Percentiles rank a stretch among this genome's conserved stretches.
Evolutionary conservation across 1,140 invertebrate species (phyloP).

Genomic region (Zophobas atratus): DNA sequence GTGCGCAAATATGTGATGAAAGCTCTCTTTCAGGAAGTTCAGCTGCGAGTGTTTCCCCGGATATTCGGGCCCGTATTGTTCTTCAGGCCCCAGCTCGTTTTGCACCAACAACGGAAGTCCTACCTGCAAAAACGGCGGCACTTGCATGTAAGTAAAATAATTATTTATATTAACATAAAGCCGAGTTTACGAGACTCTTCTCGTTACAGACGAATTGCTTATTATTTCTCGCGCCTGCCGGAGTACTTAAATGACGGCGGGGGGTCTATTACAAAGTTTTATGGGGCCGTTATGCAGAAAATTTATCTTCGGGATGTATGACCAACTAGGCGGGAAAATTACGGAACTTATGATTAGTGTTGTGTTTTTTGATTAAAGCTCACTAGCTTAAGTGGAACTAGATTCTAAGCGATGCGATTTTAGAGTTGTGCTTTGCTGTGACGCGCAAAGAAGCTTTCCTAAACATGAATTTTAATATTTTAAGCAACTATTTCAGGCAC

Average conservation of each 20-base stretch:
- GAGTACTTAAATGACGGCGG: conserved; percentile 24
- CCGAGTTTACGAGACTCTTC: conserved; percentile 26
- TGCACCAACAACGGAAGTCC: conserved; percentile 76
- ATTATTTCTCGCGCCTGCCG: conserved; percentile 25
- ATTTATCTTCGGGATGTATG: conserved; percentile 34
- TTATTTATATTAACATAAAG: conserved; percentile 21
- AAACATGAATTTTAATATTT: too few species aligned
- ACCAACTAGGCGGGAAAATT: not conserved
- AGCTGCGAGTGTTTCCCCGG: conserved; percentile 83
- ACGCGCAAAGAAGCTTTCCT: too few species aligned
- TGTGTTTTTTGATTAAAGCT: too few species aligned
- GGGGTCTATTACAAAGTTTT: conserved; percentile 41
- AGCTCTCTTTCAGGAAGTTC: conserved; percentile 69
- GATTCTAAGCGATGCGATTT: too few species aligned
- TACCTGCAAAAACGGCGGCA: conserved; percentile 82
- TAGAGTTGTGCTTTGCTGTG: too few species aligned
- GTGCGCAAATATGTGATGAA: not conserved
- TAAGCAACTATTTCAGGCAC: too few species aligned
- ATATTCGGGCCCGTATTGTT: conserved; percentile 80
- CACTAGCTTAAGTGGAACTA: too few species aligned
- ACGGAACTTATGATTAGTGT: too few species aligned
- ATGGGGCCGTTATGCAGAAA: conserved; percentile 19
- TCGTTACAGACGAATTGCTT: conserved; percentile 34
- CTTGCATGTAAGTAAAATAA: conserved; percentile 78
- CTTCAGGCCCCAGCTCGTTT: conserved; percentile 76